Evolutionary conservation across 35 echinoderm and acorn worm genomes (phyloP).

Genomic region (Anneissia japonica): DNA sequence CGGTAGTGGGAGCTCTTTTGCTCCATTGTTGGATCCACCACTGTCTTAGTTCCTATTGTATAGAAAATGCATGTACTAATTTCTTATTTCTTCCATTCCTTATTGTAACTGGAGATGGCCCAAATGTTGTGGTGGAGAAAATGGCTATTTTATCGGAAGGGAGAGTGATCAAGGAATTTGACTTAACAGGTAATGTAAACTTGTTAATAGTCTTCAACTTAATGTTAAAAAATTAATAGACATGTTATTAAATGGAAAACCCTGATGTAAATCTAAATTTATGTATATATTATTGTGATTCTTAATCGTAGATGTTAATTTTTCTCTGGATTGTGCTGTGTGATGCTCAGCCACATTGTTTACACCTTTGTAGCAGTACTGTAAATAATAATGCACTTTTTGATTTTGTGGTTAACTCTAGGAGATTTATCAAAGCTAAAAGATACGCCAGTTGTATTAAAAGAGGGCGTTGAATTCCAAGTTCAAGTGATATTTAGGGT

Average conservation of each 20-base stretch:
- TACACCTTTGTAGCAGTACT: neutral
- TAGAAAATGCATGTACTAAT: neutral
- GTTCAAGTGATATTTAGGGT: constrained; percentile 57
- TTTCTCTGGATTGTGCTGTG: constrained; percentile 2
- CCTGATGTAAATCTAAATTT: neutral
- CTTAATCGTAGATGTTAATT: neutral
- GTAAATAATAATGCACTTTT: neutral
- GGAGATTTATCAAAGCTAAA: constrained; percentile 61
- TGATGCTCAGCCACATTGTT: constrained; percentile 4
- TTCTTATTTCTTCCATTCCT: neutral
- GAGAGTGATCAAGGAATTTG: constrained; percentile 18
- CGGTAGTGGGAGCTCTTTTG: no score
- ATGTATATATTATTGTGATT: neutral
- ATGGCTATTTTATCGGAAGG: constrained; percentile 18
- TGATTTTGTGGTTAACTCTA: neutral
- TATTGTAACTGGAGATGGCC: constrained; percentile 15
- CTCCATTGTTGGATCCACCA: no score
- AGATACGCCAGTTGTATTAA: constrained; percentile 55
- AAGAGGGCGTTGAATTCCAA: constrained; percentile 57
- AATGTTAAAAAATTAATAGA: neutral
- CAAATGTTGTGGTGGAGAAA: constrained; percentile 27
- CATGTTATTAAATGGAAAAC: neutral
- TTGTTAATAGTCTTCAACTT: neutral
- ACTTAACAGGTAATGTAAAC: constrained; percentile 36
- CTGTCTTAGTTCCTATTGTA: no score